These are phyloP conservation scores for Ammodramus savannarum DNA, from an alignment of 2,113 vertebrate species.

Conservation along the genomic window DNA sequence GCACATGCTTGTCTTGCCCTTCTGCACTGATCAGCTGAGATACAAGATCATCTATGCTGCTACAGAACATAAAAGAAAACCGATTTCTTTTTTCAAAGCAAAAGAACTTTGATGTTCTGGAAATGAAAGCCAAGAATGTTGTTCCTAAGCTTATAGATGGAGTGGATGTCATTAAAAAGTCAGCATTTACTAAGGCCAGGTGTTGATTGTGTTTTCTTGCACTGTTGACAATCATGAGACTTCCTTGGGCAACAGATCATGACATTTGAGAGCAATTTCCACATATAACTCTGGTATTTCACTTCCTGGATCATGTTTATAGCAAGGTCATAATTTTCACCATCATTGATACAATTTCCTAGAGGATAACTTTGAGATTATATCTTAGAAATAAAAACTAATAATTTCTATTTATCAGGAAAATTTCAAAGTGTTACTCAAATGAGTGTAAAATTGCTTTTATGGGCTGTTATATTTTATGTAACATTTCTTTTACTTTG, in stretches of 20 bases:
- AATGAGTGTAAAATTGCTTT: background rate
- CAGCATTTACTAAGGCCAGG: background rate
- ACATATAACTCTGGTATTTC: background rate
- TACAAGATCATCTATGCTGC: background rate
- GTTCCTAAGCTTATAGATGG: background rate
- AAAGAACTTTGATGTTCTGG: background rate
- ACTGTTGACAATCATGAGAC: background rate
- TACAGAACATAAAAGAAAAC: background rate
- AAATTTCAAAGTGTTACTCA: background rate
- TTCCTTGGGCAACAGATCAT: background rate
- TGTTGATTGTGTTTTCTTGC: background rate
- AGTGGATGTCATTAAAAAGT: background rate
- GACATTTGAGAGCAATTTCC: background rate
- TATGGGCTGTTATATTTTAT: background rate
- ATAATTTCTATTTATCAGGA: background rate
- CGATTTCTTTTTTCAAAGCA: background rate
- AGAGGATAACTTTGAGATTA: background rate
- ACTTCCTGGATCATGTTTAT: background rate
- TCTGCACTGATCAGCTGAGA: background rate
- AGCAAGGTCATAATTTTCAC: background rate
- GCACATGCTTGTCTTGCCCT: background rate
- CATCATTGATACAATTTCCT: background rate
- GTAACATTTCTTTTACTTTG: background rate
- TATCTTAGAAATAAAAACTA: background rate
- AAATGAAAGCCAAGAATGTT: background rate